Percentiles rank a stretch among this genome's conserved stretches.
Conservation (phyloP, 2,797 vertebrate species). For the Sylvia borin region DNA sequence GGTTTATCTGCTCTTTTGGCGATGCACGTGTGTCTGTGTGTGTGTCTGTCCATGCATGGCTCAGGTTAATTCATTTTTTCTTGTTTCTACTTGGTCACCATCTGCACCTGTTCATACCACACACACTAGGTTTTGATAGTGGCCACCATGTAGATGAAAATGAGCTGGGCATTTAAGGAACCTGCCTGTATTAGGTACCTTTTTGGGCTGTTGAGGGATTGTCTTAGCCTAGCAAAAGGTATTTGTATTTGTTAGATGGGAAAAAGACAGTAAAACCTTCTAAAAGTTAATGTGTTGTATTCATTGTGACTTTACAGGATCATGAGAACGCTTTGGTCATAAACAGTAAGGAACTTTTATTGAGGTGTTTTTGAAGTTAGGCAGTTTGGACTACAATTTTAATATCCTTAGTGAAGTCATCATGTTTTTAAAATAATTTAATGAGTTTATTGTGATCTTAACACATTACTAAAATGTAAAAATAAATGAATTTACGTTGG, state of each 20-base stretch:
- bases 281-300: background rate
- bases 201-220: background rate
- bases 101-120: background rate
- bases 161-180: background rate
- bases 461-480: background rate
- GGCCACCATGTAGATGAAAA: background rate
- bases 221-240: background rate
- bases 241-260: background rate
- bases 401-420: background rate
- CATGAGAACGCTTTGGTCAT: background rate
- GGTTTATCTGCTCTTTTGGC: background rate
- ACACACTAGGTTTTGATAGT: background rate
- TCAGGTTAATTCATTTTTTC: background rate
- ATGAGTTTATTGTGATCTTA: background rate
- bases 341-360: background rate
- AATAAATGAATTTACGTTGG: background rate
- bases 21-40: background rate
- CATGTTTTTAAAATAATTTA: background rate
- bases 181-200: background rate
- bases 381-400: background rate
- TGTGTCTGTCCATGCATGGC: background rate
- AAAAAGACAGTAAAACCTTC: background rate
- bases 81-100: background rate
- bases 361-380: background rate
- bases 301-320: background rate